Evolutionary conservation across 1,140 invertebrate genomes (phyloP), one percentile per base, ranked within the genome.

Genomic region (Trichonephila inaurata): DNA sequence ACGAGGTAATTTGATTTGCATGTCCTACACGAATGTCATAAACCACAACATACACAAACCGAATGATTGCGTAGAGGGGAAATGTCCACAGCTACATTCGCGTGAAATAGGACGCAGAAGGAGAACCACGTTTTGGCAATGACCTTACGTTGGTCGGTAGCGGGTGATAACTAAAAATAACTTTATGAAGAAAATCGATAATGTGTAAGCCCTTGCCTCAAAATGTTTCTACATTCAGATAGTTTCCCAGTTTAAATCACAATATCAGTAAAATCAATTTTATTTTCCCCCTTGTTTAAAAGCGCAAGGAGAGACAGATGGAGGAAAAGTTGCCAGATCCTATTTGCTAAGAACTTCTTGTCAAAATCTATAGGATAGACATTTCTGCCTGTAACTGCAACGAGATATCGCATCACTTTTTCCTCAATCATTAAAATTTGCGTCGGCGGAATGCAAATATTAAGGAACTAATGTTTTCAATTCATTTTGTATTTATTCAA

Each of bases 61-160:
- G 33, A 24, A 14, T 81, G 81, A 88, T 81, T 89, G 86, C 85
- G 92, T 82, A 93, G 72, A 85, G 89, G 69, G 92, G 64, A 62
- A 88, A 69, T 77, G 66, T 82, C 51, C 86, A 81, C 92, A 93
- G 58, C 69, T 93, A 88, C 85, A 88, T 66, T 88, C 66, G 66
- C 64, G 51, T 64, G 61, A 93, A 62, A 86, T 93, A 93, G 92
- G 92, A 93, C 92, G 92, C 91, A 93, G 92, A 93, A 93, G 92
- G 92, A 89, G 92, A 93, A 33, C 66, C 86, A 88, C 92, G 92
- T 93, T 93, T 93, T 93, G 92, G 92, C 92, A 93, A 93, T 93
- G 92, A 93, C 92, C 92, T 93, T 93, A 93, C 24, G 61, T 72
- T 51, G 62, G 64, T 93, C 86, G 83, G 92, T 93, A 66, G 69